These are phyloP conservation scores for Entomyzon cyanotis DNA, from an alignment of 2,113 vertebrate species.

Conservation along the genomic window DNA sequence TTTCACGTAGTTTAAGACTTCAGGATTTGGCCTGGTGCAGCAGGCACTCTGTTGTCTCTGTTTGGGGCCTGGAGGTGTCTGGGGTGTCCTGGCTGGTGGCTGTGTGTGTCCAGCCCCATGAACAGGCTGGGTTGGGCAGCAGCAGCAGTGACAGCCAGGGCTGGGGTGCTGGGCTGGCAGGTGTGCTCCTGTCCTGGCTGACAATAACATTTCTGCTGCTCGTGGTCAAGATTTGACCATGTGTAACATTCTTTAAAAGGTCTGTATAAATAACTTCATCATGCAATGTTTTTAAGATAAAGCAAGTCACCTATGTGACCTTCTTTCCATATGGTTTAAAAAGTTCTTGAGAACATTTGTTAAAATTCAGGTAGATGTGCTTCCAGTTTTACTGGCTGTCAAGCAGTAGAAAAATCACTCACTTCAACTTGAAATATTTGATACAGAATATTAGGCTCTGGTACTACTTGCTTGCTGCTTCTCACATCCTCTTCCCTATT, in stretches of 20 bases:
- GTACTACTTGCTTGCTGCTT: not conserved
- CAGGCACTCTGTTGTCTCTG: fast-evolving
- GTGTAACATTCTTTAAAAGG: fast-evolving
- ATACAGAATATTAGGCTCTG: not conserved
- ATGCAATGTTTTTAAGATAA: not conserved
- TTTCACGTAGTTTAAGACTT: not conserved
- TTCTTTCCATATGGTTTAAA: not conserved
- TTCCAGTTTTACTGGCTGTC: not conserved
- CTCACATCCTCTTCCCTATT: not conserved
- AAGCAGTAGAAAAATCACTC: not conserved
- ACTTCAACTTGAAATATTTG: not conserved
- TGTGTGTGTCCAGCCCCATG: not conserved
- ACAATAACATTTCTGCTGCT: fast-evolving
- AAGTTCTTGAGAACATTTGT: not conserved
- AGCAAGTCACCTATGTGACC: not conserved
- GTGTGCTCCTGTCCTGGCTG: not conserved
- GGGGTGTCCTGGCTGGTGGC: not conserved
- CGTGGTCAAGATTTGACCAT: not conserved
- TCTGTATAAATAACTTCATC: not conserved
- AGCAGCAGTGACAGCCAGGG: not conserved
- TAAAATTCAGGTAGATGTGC: not conserved
- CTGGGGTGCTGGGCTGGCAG: not conserved
- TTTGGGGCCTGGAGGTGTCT: fast-evolving
- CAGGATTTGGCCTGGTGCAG: fast-evolving
- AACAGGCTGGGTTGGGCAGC: fast-evolving